phyloP scores from a whole-genome alignment of 2,888 invertebrate species.

The Azorinus chamasolen region DNA sequence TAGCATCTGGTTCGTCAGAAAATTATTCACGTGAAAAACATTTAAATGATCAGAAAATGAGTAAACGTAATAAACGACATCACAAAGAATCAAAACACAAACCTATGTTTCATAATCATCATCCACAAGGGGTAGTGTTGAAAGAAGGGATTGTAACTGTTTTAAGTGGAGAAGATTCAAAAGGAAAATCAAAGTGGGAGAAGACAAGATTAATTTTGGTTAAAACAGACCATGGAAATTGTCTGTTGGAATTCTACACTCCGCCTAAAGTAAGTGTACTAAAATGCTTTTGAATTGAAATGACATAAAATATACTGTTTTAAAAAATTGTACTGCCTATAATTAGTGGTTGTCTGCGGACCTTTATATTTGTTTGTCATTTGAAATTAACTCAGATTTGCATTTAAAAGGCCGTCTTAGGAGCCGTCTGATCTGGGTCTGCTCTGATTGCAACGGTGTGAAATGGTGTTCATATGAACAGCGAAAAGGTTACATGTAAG shows the following conservation, averaged over 20 bases:
- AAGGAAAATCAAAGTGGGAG: conserved; percentile 96
- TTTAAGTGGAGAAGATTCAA: conserved; percentile 94
- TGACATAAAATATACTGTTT: too few species aligned
- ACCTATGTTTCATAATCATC: conserved; percentile 38
- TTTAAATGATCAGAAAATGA: conserved; percentile 69
- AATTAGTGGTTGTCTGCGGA: too few species aligned
- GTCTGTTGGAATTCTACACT: conserved; percentile 97
- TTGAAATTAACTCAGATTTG: too few species aligned
- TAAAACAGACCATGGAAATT: conserved; percentile 95
- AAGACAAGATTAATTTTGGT: conserved; percentile 96
- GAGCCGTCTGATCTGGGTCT: too few species aligned
- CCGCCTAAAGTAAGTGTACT: conserved; percentile 91
- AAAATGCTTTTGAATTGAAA: too few species aligned
- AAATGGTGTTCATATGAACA: too few species aligned
- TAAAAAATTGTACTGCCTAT: too few species aligned
- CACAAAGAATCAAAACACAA: conserved; percentile 58
- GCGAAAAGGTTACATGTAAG: too few species aligned
- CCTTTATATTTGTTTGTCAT: too few species aligned
- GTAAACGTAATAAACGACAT: conserved; percentile 61
- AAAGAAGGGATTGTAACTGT: conserved; percentile 98
- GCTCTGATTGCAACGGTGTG: too few species aligned
- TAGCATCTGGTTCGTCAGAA: conserved; percentile 82
- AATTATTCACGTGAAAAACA: conserved; percentile 69
- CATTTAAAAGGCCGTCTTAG: too few species aligned
- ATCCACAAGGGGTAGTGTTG: conserved; percentile 64